These are phyloP conservation scores for Penelope pileata DNA, from an alignment of 2,113 vertebrate genomes.

Conservation along the genomic window DNA sequence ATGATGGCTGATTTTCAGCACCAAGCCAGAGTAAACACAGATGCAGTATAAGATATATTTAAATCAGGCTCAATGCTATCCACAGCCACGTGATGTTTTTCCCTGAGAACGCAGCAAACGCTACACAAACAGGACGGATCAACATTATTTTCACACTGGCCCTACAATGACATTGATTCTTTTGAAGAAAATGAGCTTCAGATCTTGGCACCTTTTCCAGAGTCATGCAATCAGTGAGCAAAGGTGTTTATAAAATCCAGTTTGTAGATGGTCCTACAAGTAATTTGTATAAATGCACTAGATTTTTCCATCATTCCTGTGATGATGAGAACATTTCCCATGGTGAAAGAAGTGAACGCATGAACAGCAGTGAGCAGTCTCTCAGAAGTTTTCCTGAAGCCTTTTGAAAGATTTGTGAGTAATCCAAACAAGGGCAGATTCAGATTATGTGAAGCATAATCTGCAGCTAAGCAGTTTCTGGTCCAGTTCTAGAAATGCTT, in stretches of 20 bases:
- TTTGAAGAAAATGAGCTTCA: neutral
- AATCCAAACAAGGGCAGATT: neutral
- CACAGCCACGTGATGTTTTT: neutral
- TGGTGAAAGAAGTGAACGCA: neutral
- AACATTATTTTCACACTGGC: slow-evolving; percentile 9
- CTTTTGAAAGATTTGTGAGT: neutral
- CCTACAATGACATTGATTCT: neutral
- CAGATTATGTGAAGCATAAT: neutral
- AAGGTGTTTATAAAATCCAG: neutral
- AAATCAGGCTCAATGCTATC: neutral
- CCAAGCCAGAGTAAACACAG: neutral
- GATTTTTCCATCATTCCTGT: neutral
- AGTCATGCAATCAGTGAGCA: neutral
- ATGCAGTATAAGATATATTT: neutral
- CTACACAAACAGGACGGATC: neutral
- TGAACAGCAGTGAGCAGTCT: neutral
- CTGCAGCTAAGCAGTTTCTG: neutral
- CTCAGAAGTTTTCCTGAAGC: neutral
- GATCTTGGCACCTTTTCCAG: neutral
- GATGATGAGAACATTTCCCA: too few relatives aligned
- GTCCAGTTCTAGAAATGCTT: neutral
- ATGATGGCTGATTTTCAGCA: neutral
- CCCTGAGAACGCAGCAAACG: neutral
- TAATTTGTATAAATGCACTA: neutral
- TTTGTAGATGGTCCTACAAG: neutral